These are phyloP conservation scores for Girardinus metallicus DNA, from an alignment of 2,797 vertebrate genomes.

Conservation along the genomic window DNA sequence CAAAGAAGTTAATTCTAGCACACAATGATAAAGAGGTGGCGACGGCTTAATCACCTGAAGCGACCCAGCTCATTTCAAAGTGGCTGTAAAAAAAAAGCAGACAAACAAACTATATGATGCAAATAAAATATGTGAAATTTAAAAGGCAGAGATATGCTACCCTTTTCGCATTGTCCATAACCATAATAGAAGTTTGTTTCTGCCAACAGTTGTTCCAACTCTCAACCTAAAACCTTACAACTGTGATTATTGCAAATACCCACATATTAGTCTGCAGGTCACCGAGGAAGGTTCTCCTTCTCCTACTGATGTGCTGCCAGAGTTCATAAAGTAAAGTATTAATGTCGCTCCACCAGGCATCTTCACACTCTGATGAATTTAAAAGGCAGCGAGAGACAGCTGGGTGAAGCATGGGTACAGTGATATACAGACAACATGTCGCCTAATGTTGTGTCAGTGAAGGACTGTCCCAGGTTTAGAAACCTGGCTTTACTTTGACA, in stretches of 20 bases:
- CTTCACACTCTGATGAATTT: constrained; percentile 41
- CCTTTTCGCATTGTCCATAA: background rate
- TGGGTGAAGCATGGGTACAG: constrained; percentile 27
- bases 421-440: constrained; percentile 26
- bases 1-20: constrained; percentile 49
- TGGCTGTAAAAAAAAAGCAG: background rate
- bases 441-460: constrained; percentile 23
- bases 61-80: constrained; percentile 53
- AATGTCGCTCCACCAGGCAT: constrained; percentile 13
- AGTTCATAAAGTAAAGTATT: constrained; percentile 28
- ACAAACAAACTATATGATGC: background rate
- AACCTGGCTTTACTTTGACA: constrained; percentile 22
- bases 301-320: background rate
- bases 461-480: constrained; percentile 8
- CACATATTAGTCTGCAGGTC: background rate
- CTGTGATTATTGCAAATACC: background rate
- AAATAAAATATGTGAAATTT: background rate
- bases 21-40: constrained; percentile 34
- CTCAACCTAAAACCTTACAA: background rate
- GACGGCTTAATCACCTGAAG: constrained; percentile 42
- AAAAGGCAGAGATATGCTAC: background rate
- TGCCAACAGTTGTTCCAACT: background rate
- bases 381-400: constrained; percentile 36
- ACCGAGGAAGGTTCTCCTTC: background rate
- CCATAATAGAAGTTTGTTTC: background rate